Evolutionary conservation across 1,140 invertebrate genomes (phyloP), one percentile per base, ranked within the genome.

Genomic region (Subanguina moxae): DNA sequence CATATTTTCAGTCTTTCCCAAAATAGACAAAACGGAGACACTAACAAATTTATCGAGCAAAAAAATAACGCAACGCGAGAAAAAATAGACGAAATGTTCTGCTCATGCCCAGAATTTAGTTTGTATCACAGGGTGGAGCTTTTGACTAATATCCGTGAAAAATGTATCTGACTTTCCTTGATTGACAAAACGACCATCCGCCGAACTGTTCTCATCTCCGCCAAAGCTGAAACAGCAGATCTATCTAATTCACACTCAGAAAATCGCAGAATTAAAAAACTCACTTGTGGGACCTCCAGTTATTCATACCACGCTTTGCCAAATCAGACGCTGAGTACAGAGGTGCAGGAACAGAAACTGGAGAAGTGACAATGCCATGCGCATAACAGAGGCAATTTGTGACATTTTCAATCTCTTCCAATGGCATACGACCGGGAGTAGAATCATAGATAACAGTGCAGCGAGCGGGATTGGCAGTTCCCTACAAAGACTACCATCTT

Each of bases 281-380:
- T 69, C 8, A 66, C 65, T 67, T 66, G 65, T 67, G 21, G 19
- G 11, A 5, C 65, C 70, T 67, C 65, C n/a, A 66, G 43, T 68
- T 66, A 62, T 66, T 66, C n/a, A n/a, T 19, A 21, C 65, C 65
- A 56, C 65, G 65, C 65, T 66, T 71, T 5, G 65, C 65, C 63
- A 66, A 43, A 70, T 66, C 68, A 19, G 19, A 21, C 5, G 65
- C 65, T 8, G 65, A 66, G 23, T 66, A 66, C 1, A 66, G 64
- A 3, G 68, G 64, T n/a, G 17, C 65, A 27, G 65, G 65, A 1
- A 66, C 65, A n/a, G 65, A 67, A 3, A 71, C 68, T 19, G 65
- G 65, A 63, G 65, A 66, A n/a, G 25, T 68, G 65, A 67, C 63
- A 43, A 66, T 66, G 1, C 64, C 65, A 28, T 64, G 62, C 1